These are phyloP conservation scores for Steinernema scapterisci DNA, from an alignment of 2,888 invertebrate genomes.

Conservation along the genomic window DNA sequence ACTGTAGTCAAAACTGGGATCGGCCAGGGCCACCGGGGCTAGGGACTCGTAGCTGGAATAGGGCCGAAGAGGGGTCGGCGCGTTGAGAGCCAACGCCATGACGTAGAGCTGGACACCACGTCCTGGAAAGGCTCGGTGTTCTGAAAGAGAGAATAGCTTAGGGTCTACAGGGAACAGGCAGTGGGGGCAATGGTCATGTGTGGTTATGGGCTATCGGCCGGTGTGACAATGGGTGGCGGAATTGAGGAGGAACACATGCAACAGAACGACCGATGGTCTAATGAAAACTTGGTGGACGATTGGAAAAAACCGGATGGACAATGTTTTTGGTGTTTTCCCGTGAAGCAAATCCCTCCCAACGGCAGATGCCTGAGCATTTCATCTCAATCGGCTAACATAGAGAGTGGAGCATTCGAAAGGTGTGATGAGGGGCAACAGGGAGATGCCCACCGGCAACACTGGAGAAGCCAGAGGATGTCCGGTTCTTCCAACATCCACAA, in stretches of 20 bases:
- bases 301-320: constrained; percentile 28
- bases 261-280: constrained; percentile 28
- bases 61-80: constrained; percentile 15
- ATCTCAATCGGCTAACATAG: constrained; percentile 16
- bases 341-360: constrained; percentile 29
- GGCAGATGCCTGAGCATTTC: constrained; percentile 27
- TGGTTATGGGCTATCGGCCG: background rate
- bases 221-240: constrained; percentile 23
- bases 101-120: background rate
- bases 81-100: constrained; percentile 30
- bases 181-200: background rate
- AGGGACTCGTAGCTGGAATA: constrained; percentile 25
- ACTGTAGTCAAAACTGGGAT: constrained; percentile 20
- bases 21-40: background rate
- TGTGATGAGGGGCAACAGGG: constrained; percentile 1
- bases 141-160: background rate
- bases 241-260: constrained; percentile 30
- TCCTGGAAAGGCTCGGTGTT: background rate
- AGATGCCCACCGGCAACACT: constrained; percentile 28
- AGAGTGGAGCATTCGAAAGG: constrained; percentile 32
- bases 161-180: background rate
- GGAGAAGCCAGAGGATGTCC: constrained; percentile 31
- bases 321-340: constrained; percentile 31
- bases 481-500: constrained; percentile 30
- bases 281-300: constrained; percentile 29